Percentiles rank a stretch among this genome's conserved stretches.
Conservation (phyloP, 2,113 vertebrate genomes). For the Nestor notabilis region DNA sequence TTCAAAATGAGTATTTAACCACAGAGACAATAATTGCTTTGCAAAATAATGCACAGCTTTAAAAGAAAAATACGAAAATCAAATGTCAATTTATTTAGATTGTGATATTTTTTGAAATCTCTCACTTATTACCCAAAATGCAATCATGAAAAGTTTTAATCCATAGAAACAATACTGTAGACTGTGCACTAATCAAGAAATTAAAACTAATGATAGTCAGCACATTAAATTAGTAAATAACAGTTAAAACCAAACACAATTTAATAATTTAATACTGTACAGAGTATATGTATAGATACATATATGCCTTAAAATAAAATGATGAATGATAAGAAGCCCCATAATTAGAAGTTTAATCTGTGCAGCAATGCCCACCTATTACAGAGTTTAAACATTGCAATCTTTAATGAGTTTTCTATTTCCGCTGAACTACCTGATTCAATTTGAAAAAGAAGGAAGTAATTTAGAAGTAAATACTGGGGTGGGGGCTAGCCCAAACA, state of each 20-base stretch:
- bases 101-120: background rate
- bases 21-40: background rate
- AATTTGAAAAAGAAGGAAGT: background rate
- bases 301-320: background rate
- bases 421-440: background rate
- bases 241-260: background rate
- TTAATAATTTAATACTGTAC: background rate
- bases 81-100: background rate
- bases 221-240: background rate
- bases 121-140: background rate
- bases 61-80: background rate
- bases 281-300: background rate
- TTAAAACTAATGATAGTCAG: background rate
- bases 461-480: background rate
- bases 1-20: conserved; percentile 12
- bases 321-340: background rate
- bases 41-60: background rate
- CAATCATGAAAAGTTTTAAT: background rate
- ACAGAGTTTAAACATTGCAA: background rate
- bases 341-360: background rate
- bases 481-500: background rate
- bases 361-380: background rate
- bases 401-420: background rate
- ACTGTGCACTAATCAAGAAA: background rate
- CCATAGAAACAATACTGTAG: background rate